Evolutionary conservation across 2,797 vertebrate genomes (phyloP).

Genomic region (Siniperca obscura): DNA sequence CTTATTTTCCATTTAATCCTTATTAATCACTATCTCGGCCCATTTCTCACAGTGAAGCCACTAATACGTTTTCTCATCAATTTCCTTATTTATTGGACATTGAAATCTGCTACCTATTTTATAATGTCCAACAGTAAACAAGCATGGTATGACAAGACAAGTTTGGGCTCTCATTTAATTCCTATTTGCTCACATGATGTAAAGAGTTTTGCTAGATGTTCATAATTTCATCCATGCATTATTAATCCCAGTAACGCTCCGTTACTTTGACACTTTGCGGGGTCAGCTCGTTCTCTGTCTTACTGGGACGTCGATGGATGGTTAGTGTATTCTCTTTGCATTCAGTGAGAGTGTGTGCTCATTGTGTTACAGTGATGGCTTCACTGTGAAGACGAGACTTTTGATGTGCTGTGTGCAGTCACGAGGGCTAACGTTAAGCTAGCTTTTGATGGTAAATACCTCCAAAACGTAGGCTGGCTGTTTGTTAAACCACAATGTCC

Average conservation of each 20-base stretch:
- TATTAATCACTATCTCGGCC: neutral
- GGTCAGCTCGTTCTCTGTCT: no score
- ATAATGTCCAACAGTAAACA: neutral
- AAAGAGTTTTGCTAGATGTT: no score
- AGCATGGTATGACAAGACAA: neutral
- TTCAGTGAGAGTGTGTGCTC: neutral
- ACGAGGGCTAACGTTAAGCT: neutral
- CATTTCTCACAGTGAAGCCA: neutral
- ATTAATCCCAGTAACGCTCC: no score
- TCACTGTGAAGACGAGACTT: no score
- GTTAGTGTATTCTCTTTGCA: neutral
- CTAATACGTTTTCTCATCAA: neutral
- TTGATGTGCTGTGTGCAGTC: no score
- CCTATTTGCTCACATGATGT: neutral
- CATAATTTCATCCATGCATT: no score
- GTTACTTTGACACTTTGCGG: no score
- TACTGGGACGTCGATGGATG: neutral
- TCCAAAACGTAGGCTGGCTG: neutral
- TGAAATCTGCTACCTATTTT: constrained; percentile 1
- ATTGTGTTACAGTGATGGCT: no score
- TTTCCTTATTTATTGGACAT: neutral
- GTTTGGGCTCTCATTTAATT: neutral
- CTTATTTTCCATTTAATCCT: neutral
- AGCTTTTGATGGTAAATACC: neutral
- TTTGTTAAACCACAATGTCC: neutral